Conservation (phyloP, 2,888 invertebrate genomes). For the Diloba caeruleocephala region DNA sequence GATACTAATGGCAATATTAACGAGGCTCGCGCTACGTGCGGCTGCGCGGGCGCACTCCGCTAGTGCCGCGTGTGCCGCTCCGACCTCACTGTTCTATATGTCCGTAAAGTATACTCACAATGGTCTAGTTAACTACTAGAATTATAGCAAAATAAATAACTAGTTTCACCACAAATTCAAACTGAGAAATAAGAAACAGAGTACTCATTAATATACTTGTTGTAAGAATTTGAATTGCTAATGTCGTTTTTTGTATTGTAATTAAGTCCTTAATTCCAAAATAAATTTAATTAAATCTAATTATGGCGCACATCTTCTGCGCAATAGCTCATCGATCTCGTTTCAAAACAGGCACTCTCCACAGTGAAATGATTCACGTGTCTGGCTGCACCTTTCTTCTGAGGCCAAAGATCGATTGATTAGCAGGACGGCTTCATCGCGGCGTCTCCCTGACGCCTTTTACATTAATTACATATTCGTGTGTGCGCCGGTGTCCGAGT, state of each 20-base stretch:
- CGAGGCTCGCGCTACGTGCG: constrained; percentile 14
- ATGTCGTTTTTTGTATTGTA: no score
- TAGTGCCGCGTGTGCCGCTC: not conserved
- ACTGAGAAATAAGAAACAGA: no score
- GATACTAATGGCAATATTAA: constrained; percentile 33
- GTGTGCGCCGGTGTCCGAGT: not conserved
- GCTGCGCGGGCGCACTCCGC: constrained; percentile 8
- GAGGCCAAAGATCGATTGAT: not conserved
- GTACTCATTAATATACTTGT: no score
- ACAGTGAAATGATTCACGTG: no score
- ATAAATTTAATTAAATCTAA: no score
- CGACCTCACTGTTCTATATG: not conserved
- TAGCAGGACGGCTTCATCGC: not conserved
- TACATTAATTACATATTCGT: not conserved
- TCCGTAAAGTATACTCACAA: not conserved
- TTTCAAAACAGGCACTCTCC: not conserved
- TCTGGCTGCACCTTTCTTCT: not conserved
- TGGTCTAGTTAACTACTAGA: not conserved
- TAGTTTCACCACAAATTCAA: no score
- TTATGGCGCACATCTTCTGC: not conserved
- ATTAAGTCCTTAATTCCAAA: no score
- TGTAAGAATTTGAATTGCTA: no score
- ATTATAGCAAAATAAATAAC: no score
- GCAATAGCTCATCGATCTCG: not conserved
- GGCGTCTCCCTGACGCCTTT: not conserved